Evolutionary conservation across 92 coral and sea anemone species (phyloP).

Genomic region (Desmophyllum pertusum): DNA sequence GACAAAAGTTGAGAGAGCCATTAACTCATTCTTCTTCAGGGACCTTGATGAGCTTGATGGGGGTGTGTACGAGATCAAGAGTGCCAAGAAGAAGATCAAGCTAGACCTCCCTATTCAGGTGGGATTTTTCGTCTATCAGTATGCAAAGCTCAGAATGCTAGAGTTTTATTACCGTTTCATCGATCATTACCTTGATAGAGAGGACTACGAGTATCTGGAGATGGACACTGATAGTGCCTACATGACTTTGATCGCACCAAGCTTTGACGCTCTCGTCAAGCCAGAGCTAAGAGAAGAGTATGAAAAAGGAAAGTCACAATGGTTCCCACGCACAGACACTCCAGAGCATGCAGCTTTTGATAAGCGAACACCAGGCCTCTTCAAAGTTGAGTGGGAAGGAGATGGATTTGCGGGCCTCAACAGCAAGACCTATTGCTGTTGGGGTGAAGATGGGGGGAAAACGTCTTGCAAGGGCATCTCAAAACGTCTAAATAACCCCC

Average conservation of each 20-base stretch:
- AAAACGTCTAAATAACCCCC: background rate
- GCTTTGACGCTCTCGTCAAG: background rate
- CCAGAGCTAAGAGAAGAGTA: background rate
- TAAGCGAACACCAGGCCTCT: background rate
- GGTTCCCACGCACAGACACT: background rate
- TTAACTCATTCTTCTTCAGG: background rate
- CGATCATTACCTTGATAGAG: background rate
- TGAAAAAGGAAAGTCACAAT: background rate
- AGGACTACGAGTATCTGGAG: background rate
- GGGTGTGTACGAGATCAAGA: background rate
- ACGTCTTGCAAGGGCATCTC: background rate
- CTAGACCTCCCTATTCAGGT: background rate
- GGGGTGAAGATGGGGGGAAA: background rate
- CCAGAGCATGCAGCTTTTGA: background rate
- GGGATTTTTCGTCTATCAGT: background rate
- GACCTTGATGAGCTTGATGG: background rate
- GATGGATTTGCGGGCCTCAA: conserved; percentile 8
- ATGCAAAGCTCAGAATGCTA: background rate
- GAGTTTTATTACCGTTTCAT: background rate
- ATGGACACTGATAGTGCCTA: background rate
- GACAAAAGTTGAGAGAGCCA: background rate
- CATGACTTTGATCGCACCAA: background rate
- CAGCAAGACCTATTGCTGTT: conserved; percentile 19
- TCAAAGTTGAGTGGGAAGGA: conserved; percentile 9
- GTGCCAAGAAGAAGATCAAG: background rate